Percentiles rank a stretch among this genome's conserved stretches.
These are phyloP conservation scores for Spinibarbus caldwelli DNA, from an alignment of 2,797 vertebrate genomes.

Conservation along the genomic window DNA sequence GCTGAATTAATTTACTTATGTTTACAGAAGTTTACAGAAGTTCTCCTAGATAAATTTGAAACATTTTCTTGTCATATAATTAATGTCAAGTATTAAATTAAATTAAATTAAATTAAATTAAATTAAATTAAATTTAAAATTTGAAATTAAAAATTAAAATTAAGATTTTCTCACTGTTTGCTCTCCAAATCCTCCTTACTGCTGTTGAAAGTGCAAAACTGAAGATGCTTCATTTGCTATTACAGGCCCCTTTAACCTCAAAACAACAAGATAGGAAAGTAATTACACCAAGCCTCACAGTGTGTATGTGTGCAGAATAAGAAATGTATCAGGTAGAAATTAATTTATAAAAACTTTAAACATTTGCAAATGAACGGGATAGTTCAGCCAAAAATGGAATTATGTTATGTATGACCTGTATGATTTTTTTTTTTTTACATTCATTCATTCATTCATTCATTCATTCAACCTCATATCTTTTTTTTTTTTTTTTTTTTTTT, in stretches of 20 bases:
- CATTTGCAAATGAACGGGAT: background rate
- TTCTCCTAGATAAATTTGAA: background rate
- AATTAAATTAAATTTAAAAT: background rate
- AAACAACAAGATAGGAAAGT: constrained; percentile 8
- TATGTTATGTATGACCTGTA: background rate
- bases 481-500: no score
- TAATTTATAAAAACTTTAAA: background rate
- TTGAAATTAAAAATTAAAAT: no score
- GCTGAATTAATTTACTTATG: no score
- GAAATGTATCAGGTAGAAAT: background rate
- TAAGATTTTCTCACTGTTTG: constrained; percentile 40
- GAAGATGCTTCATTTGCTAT: constrained; percentile 40
- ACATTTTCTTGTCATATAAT: background rate
- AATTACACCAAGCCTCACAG: constrained; percentile 2
- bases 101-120: background rate
- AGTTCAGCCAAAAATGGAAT: background rate
- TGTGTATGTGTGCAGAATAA: constrained; percentile 4
- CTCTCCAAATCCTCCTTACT: constrained; percentile 9
- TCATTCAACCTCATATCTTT: no score
- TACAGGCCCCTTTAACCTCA: constrained; percentile 20
- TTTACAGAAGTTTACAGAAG: no score
- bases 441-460: no score
- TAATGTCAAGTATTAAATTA: background rate
- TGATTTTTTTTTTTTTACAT: background rate
- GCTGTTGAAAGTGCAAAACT: constrained; percentile 33